A percentile compares a stretch with the other conserved stretches of the same genome.
phyloP scores from a whole-genome alignment of 2,113 vertebrate genomes.

The Microtus oregoni region DNA sequence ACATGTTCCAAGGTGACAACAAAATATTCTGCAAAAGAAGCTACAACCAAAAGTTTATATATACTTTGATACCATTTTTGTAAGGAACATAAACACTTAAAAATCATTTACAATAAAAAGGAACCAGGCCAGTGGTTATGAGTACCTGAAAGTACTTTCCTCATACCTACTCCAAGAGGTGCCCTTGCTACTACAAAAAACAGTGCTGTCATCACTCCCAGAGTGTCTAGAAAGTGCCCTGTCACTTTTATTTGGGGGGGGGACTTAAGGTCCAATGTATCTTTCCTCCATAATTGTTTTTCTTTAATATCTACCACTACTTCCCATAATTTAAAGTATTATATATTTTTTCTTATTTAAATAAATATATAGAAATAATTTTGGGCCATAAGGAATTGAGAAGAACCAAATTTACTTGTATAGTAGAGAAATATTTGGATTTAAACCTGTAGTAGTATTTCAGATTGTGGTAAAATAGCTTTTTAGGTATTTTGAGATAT shows the following conservation, averaged over 20 bases:
- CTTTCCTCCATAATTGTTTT: neutral
- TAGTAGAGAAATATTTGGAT: slow-evolving; percentile 13
- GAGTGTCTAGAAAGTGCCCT: neutral
- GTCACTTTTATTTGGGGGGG: neutral
- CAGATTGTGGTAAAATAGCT: neutral
- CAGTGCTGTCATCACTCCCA: neutral
- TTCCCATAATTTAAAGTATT: neutral
- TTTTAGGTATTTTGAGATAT: neutral
- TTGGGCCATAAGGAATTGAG: neutral
- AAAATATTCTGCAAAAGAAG: neutral
- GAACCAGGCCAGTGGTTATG: neutral
- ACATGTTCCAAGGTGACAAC: neutral
- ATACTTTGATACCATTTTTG: neutral
- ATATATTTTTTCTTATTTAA: slow-evolving; percentile 47
- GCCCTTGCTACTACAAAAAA: neutral
- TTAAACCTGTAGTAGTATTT: slow-evolving; percentile 12
- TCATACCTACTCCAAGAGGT: neutral
- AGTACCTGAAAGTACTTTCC: neutral
- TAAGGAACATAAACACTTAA: neutral
- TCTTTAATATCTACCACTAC: neutral
- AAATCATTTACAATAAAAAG: neutral
- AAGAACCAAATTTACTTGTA: neutral
- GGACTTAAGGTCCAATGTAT: neutral
- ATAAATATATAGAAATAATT: slow-evolving; percentile 25
- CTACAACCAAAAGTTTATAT: neutral